Conservation (phyloP, 1,140 invertebrate species). For the Ephestia elutella region DNA sequence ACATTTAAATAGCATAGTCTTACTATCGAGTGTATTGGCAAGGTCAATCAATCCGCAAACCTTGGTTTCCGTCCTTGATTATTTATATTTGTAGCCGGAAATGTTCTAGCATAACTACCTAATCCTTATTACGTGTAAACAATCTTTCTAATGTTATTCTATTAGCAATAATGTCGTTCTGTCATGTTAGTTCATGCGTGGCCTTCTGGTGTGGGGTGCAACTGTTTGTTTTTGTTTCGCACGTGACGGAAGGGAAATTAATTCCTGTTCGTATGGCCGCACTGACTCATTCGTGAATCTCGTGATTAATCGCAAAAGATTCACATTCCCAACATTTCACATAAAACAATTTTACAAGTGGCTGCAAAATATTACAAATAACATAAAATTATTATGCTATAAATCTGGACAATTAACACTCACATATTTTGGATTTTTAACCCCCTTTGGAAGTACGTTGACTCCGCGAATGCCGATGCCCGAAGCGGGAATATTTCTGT, state of each 20-base stretch:
- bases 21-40: no score
- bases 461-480: neutral
- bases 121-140: no score
- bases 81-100: no score
- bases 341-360: constrained; percentile 2
- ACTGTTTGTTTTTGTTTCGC: neutral
- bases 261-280: neutral
- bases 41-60: no score
- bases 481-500: neutral
- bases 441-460: neutral
- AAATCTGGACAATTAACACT: constrained; percentile 4
- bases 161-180: no score
- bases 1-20: no score
- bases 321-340: neutral
- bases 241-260: neutral
- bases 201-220: neutral
- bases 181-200: neutral
- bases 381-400: neutral
- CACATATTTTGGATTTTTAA: neutral
- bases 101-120: no score
- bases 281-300: neutral
- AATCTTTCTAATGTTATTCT: no score
- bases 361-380: constrained; percentile 1
- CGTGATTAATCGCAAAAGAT: constrained; percentile 3
- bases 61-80: no score